Base-by-base conservation (phyloP, 53 echinoderm and acorn worm genomes). In the Patiria pectinifera region DNA sequence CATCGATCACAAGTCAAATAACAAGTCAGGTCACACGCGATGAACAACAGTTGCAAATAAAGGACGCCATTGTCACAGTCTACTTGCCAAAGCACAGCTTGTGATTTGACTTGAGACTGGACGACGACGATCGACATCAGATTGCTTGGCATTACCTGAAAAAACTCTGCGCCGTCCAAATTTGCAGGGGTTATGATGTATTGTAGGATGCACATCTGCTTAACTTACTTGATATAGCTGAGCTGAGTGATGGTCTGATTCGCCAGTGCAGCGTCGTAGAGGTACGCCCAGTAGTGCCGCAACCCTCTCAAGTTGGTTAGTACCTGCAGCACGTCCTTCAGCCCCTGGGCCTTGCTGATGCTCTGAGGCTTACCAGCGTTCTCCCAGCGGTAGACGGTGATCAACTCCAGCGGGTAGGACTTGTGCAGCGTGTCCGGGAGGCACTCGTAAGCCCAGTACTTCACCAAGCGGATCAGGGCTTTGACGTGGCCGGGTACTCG, bases 401-500 rank as follows among this genome's bases (percentile, higher is more conserved):
- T 92, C 75, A 92, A 59, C 74, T 92, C 92, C 83, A 92, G 45
- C 8, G 75, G 60, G 85, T 92, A 92, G 26, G 84, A 92, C 19
- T 48, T 92, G 24, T 71, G 92, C 47, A 82, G 83, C 11, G 70
- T 47, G n/a, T n/a, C 66, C 25, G 45, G 66, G 23, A 59, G 81
- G 66, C 1, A 82, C 14, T 76, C 59, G 12, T 22, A 48, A n/a
- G 83, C 83, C 92, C 92, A 92, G 84, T 92, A 84, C 59, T 91
- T 91, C 25, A 91, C 91, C n/a, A 91, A 25, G 46, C 91, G 83
- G 60, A 91, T 84, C 8, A 92, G 59, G 12, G 84, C 83, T 75
- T 92, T 92, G 21, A 92, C 84, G 69, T 48, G 14, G 16, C 71
- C 59, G 22, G 84, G 92, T 35, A 84, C 47, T 13, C 60, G 7